Percentiles rank a stretch among this genome's conserved stretches.
phyloP scores from a whole-genome alignment of 2,113 vertebrate species.

The Heloderma charlesbogerti region DNA sequence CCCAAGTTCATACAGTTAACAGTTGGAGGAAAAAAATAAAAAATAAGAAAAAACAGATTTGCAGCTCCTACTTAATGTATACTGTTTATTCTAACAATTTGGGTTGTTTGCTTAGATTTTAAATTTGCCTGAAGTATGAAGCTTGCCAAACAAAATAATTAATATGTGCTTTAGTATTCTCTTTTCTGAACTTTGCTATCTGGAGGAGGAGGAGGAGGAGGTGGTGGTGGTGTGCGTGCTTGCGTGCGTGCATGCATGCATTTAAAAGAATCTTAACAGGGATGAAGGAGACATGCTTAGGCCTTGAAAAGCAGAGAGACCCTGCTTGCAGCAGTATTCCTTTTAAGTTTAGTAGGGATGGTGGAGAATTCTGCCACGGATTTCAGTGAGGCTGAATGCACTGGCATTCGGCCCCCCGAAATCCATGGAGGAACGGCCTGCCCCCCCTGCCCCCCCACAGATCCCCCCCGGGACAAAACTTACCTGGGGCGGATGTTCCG shows the following conservation, averaged over 20 bases:
- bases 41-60: background rate
- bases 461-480: too few relatives aligned
- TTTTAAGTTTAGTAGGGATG: constrained; percentile 34
- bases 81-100: constrained; percentile 56
- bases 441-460: too few relatives aligned
- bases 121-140: constrained; percentile 40
- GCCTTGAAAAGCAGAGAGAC: background rate
- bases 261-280: background rate
- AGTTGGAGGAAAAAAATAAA: background rate
- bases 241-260: too few relatives aligned
- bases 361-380: too few relatives aligned
- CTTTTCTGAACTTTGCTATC: constrained; percentile 23
- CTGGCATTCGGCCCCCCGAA: too few relatives aligned
- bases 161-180: constrained; percentile 39
- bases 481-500: too few relatives aligned
- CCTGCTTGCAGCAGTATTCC: background rate
- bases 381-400: too few relatives aligned
- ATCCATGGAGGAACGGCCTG: too few relatives aligned
- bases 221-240: background rate
- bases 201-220: constrained; percentile 26
- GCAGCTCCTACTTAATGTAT: constrained; percentile 36
- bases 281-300: background rate
- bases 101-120: constrained; percentile 48
- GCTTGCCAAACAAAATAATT: constrained; percentile 43
- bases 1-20: background rate